A percentile compares a stretch with the other conserved stretches of the same genome.
Conservation (phyloP, 2,797 vertebrate species). For the Parauchenoglanis punctatus region DNA sequence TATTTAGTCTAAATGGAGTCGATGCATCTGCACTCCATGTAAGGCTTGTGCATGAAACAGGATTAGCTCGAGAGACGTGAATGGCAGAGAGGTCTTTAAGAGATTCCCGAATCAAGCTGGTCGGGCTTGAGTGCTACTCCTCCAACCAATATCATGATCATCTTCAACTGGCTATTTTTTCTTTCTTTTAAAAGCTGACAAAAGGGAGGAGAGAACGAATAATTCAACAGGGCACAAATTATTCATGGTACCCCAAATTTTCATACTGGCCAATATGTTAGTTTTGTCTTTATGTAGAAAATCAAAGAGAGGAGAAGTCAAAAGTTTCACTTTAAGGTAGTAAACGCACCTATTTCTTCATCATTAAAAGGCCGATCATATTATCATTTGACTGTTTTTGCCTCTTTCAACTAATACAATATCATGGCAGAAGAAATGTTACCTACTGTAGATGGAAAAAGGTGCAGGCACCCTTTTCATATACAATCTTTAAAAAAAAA, state of each 20-base stretch:
- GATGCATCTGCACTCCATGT: constrained; percentile 41
- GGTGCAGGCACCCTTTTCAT: not conserved
- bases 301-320: not conserved
- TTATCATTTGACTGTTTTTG: not conserved
- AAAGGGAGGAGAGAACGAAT: not conserved
- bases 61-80: not conserved
- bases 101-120: not conserved
- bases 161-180: not conserved
- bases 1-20: constrained; percentile 52
- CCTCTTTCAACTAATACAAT: not conserved
- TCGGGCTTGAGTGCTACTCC: constrained; percentile 5
- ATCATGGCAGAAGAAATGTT: not conserved
- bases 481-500: not conserved
- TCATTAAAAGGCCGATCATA: not conserved
- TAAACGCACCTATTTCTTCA: not conserved
- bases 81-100: constrained; percentile 24
- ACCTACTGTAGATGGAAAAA: not conserved
- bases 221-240: not conserved
- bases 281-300: not conserved
- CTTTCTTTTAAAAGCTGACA: not conserved
- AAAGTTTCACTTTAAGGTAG: not conserved
- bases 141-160: not conserved
- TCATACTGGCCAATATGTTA: not conserved
- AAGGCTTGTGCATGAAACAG: constrained; percentile 31
- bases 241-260: not conserved